Percentiles rank a stretch among this genome's conserved stretches.
Conservation (phyloP, 2,113 vertebrate genomes). For the Cyprinus carpio region DNA sequence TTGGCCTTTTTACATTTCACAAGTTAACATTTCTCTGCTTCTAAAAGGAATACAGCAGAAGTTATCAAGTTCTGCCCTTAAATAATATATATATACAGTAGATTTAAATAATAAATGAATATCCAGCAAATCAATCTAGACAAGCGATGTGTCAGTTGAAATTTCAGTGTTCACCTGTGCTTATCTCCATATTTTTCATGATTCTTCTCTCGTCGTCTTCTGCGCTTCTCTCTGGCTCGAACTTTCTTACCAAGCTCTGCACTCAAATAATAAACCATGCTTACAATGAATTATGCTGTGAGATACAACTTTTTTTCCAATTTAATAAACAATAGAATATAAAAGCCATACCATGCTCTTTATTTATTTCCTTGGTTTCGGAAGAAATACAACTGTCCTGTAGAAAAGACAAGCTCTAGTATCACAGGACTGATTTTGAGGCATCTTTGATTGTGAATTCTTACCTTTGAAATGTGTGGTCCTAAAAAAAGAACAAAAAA, state of each 20-base stretch:
- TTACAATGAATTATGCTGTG: neutral
- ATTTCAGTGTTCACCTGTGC: slow-evolving; percentile 74
- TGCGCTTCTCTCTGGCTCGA: slow-evolving; percentile 73
- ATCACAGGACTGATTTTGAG: neutral
- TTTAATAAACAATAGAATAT: neutral
- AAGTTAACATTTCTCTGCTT: neutral
- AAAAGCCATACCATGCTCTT: slow-evolving; percentile 27
- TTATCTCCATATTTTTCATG: slow-evolving; percentile 85
- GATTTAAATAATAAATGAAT: neutral
- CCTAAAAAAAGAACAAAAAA: neutral
- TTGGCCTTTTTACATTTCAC: neutral
- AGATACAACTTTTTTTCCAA: neutral
- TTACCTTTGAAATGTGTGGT: slow-evolving; percentile 39
- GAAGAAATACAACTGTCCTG: slow-evolving; percentile 29
- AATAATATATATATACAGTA: no score
- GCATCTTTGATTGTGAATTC: neutral
- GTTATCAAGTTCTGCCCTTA: neutral
- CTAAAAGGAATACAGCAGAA: neutral
- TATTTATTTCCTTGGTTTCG: slow-evolving; percentile 4
- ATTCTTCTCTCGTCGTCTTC: slow-evolving; percentile 84
- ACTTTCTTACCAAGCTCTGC: slow-evolving; percentile 39
- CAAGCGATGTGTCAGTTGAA: neutral
- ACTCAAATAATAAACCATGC: neutral
- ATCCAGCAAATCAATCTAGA: neutral
- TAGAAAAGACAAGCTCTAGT: slow-evolving; percentile 3